Conservation (phyloP, 2,113 vertebrate genomes). For the Burhinus bistriatus region DNA sequence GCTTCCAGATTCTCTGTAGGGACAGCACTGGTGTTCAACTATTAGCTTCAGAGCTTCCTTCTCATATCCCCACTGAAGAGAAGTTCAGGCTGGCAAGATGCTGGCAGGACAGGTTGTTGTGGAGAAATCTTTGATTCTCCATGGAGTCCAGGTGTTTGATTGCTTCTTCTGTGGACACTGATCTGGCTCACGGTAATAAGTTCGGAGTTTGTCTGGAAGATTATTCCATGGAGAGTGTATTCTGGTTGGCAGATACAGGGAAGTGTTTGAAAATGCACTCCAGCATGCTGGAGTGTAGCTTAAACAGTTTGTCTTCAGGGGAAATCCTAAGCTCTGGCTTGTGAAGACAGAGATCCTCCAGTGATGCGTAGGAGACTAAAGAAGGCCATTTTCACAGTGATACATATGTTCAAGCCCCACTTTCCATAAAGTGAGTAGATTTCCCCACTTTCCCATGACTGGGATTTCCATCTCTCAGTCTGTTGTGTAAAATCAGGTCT, state of each 20-base stretch:
- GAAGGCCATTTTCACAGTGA: not conserved
- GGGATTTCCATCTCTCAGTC: not conserved
- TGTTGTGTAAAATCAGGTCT: not conserved
- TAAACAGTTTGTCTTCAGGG: not conserved
- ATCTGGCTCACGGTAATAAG: not conserved
- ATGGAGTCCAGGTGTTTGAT: not conserved
- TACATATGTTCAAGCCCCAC: not conserved
- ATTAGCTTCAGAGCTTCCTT: not conserved
- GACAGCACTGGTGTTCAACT: not conserved
- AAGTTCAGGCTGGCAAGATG: not conserved
- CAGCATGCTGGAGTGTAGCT: not conserved
- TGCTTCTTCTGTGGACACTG: not conserved
- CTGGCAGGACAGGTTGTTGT: not conserved
- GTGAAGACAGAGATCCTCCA: not conserved
- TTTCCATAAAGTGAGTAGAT: not conserved
- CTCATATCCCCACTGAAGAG: not conserved
- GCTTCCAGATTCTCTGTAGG: not conserved
- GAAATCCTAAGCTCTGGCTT: not conserved
- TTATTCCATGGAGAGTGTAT: not conserved
- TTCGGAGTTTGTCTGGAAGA: not conserved
- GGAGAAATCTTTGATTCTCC: not conserved
- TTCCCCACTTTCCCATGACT: not conserved
- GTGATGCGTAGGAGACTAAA: not conserved
- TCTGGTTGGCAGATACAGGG: not conserved
- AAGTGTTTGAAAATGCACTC: not conserved